Evolutionary conservation across 1,140 invertebrate genomes (phyloP).

Genomic region (Drosophila triauraria): DNA sequence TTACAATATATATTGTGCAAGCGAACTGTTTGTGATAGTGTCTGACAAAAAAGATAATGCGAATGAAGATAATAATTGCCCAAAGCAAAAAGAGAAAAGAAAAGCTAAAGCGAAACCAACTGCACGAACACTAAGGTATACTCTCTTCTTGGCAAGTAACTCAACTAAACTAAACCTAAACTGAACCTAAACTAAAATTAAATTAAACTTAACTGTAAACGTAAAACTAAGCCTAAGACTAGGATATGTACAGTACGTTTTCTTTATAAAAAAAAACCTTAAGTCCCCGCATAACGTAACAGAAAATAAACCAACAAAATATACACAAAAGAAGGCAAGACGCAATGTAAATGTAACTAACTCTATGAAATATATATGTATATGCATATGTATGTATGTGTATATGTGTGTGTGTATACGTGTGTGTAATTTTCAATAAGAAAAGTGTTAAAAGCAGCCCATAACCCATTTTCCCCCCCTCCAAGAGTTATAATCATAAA

Average conservation of each 20-base stretch:
- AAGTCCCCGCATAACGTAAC: constrained; percentile 33
- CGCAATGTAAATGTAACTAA: constrained; percentile 39
- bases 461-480: constrained; percentile 5
- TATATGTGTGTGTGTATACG: constrained; percentile 41
- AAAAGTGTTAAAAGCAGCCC: constrained; percentile 14
- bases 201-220: constrained; percentile 31
- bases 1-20: constrained; percentile 32
- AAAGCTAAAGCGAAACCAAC: constrained; percentile 46
- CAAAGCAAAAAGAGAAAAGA: constrained; percentile 31
- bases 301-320: constrained; percentile 19
- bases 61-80: constrained; percentile 78
- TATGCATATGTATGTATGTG: constrained; percentile 21
- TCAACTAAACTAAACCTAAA: constrained; percentile 33
- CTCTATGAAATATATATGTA: constrained; percentile 22
- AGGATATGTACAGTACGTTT: constrained; percentile 32
- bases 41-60: constrained; percentile 79
- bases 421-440: constrained; percentile 35
- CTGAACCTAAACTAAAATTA: constrained; percentile 29
- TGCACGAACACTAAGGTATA: constrained; percentile 67
- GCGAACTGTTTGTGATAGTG: constrained; percentile 84
- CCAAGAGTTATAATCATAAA: constrained; percentile 30
- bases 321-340: constrained; percentile 10
- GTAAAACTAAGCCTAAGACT: constrained; percentile 12
- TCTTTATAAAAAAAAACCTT: constrained; percentile 16
- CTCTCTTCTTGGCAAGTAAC: constrained; percentile 55